Conservation (phyloP, 2,797 vertebrate species). For the Ctenochaetus hawaiiensis region DNA sequence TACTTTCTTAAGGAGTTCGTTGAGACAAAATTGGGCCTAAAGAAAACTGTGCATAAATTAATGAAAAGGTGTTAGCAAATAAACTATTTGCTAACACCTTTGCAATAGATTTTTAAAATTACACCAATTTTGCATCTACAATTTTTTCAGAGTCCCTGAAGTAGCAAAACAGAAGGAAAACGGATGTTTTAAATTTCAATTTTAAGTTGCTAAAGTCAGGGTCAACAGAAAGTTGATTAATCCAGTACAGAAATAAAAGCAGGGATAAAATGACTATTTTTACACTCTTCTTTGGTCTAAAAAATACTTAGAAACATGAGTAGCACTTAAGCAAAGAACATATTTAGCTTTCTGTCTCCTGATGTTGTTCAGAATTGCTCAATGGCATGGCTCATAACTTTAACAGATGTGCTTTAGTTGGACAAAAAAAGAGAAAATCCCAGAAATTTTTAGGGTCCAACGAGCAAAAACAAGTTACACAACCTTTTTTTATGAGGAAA, state of each 20-base stretch:
- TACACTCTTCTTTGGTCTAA: not conserved
- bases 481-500: conserved; percentile 55
- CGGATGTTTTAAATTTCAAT: not conserved
- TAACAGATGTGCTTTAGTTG: conserved; percentile 16
- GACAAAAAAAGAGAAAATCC: conserved; percentile 14
- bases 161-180: not conserved
- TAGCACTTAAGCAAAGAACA: no score
- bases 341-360: no score
- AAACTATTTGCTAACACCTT: not conserved
- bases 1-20: no score
- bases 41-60: no score
- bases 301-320: no score
- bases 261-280: not conserved
- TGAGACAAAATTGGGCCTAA: no score
- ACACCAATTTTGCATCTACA: not conserved
- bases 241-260: not conserved
- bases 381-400: not conserved
- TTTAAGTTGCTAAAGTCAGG: not conserved
- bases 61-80: no score
- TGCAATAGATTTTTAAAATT: not conserved
- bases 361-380: no score
- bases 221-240: not conserved
- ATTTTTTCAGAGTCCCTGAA: not conserved
- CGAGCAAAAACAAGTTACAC: conserved; percentile 71
- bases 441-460: conserved; percentile 29